phyloP scores from a whole-genome alignment of 2,888 invertebrate species.

The Zhengitettix transpicula region DNA sequence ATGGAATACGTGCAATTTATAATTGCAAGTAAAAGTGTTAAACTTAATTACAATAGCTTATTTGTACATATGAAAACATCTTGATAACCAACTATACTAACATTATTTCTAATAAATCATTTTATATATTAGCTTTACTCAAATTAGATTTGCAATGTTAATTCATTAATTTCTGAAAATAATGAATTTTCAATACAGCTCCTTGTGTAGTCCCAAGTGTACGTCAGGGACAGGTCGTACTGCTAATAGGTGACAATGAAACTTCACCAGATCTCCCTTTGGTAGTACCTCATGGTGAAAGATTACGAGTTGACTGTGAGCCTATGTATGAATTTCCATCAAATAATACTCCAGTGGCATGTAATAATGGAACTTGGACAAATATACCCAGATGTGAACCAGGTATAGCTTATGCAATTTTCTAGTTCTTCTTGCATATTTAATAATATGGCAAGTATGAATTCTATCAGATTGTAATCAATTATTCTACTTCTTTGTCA shows the following conservation, averaged over 20 bases:
- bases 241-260: constrained; percentile 37
- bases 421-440: background rate
- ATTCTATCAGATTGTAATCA: too few relatives aligned
- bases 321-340: constrained; percentile 61
- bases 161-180: background rate
- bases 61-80: too few relatives aligned
- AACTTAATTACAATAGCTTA: too few relatives aligned
- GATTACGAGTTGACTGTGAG: constrained; percentile 63
- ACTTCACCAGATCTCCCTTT: constrained; percentile 28
- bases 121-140: too few relatives aligned
- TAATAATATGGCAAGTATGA: background rate
- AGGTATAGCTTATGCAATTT: constrained; percentile 31
- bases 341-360: constrained; percentile 58
- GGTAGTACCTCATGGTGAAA: constrained; percentile 53
- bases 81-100: too few relatives aligned
- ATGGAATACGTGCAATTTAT: too few relatives aligned
- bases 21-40: too few relatives aligned
- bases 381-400: constrained; percentile 73
- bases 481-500: background rate
- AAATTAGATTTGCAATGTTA: too few relatives aligned
- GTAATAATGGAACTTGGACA: constrained; percentile 93
- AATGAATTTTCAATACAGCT: constrained; percentile 34
- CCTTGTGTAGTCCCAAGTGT: constrained; percentile 88
- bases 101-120: too few relatives aligned
- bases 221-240: constrained; percentile 54